Conservation (phyloP, 2,113 vertebrate species). For the Apteryx owenii region DNA sequence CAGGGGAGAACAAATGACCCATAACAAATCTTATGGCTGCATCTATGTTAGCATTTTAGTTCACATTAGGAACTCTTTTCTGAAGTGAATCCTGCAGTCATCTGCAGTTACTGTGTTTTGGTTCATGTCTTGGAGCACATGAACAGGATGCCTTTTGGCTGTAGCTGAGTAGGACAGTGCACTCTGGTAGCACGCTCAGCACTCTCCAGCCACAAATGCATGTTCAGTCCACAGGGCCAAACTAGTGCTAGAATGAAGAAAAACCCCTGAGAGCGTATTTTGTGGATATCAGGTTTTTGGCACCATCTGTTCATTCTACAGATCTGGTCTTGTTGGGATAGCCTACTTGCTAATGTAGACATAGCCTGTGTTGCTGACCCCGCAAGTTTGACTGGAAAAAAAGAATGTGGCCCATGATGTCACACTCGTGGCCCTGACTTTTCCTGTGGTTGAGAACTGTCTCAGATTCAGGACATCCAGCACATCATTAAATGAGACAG, state of each 20-base stretch:
- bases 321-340: no score
- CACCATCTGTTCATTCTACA: not conserved
- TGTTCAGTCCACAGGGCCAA: not conserved
- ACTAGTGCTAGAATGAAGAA: not conserved
- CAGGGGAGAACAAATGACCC: not conserved
- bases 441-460: not conserved
- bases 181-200: no score
- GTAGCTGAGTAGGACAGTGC: not conserved
- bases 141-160: not conserved
- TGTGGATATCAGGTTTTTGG: not conserved
- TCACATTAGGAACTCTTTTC: not conserved
- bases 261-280: not conserved
- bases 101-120: not conserved
- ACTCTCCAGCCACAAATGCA: not conserved
- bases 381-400: not conserved
- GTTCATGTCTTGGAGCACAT: not conserved
- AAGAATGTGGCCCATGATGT: not conserved
- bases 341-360: not conserved
- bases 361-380: not conserved
- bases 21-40: not conserved
- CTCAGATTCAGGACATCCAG: not conserved
- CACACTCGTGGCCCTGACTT: not conserved
- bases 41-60: not conserved
- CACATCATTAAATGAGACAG: not conserved
- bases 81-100: not conserved